Base-by-base conservation (phyloP, 2,888 invertebrate genomes). In the Opisthograptis luteolata region DNA sequence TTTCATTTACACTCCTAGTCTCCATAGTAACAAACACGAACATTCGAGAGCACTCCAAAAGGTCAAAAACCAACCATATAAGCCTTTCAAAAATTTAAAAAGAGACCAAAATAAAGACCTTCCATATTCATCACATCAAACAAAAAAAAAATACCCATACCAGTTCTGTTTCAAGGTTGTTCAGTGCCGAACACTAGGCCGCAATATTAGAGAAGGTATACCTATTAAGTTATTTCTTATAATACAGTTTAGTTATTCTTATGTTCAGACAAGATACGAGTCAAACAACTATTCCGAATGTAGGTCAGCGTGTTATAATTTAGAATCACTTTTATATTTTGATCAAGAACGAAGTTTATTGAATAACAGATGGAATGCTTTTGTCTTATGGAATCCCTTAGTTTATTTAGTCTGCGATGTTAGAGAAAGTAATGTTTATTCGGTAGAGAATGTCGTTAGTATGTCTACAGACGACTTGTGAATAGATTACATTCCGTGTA, bases 201-300 rank as follows among this genome's bases (percentile, higher is more conserved):
- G 8, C n/a, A n/a, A n/a, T n/a, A n/a, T n/a, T n/a, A n/a, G n/a
- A n/a, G n/a, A n/a, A n/a, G n/a, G n/a, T n/a, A n/a, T n/a, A n/a
- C n/a, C n/a, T n/a, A n/a, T n/a, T n/a, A n/a, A n/a, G n/a, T n/a
- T n/a, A n/a, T n/a, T n/a, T n/a, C n/a, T n/a, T n/a, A n/a, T n/a
- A n/a, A n/a, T n/a, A n/a, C n/a, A n/a, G n/a, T n/a, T n/a, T n/a
- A n/a, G n/a, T n/a, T n/a, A n/a, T n/a, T n/a, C n/a, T n/a, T n/a
- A n/a, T n/a, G n/a, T n/a, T n/a, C n/a, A n/a, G n/a, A n/a, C n/a
- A 12, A 44, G 45, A 36, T 50, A 40, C 47, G 32, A 53, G 42
- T 46, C 39, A 37, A 53, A 50, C 60, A 47, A 55, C 55, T 53
- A 57, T 57, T 57, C 35, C 37, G 12, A 51, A 60, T 24, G 54